A percentile compares a stretch with the other conserved stretches of the same genome.
phyloP scores from a whole-genome alignment of 2,113 vertebrate species.

The Ia io region DNA sequence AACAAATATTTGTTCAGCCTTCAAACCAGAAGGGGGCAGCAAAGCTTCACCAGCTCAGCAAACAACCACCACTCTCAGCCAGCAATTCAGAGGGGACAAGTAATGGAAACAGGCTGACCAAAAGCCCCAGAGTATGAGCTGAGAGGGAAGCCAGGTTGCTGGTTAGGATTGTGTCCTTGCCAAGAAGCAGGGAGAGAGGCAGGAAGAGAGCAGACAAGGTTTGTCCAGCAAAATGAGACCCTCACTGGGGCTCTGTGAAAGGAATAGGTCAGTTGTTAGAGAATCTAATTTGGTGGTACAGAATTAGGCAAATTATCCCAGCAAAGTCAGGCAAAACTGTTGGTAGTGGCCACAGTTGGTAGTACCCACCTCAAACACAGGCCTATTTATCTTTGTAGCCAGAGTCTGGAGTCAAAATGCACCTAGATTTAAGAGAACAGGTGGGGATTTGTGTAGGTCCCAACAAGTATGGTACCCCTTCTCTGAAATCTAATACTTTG shows the following conservation, averaged over 20 bases:
- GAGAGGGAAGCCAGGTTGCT: background rate
- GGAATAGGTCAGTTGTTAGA: background rate
- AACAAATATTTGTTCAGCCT: background rate
- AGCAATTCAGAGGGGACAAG: background rate
- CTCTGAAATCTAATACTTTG: background rate
- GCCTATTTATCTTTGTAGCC: background rate
- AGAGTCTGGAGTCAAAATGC: background rate
- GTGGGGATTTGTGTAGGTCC: background rate
- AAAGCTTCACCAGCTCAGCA: slow-evolving; percentile 16
- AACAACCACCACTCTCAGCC: background rate
- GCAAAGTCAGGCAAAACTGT: background rate
- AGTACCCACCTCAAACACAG: background rate
- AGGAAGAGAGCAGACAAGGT: background rate
- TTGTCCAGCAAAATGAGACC: background rate
- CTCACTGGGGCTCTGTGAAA: background rate
- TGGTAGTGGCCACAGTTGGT: background rate
- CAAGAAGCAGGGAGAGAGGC: background rate
- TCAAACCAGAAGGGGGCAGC: slow-evolving; percentile 63
- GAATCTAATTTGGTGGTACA: background rate
- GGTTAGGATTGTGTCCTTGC: background rate
- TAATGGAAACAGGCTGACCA: background rate
- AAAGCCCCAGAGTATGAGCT: background rate
- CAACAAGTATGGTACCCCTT: background rate
- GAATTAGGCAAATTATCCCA: background rate
- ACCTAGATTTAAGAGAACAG: background rate